Base-by-base conservation (phyloP, 2,113 vertebrate species). In the Rhizomys pruinosus region DNA sequence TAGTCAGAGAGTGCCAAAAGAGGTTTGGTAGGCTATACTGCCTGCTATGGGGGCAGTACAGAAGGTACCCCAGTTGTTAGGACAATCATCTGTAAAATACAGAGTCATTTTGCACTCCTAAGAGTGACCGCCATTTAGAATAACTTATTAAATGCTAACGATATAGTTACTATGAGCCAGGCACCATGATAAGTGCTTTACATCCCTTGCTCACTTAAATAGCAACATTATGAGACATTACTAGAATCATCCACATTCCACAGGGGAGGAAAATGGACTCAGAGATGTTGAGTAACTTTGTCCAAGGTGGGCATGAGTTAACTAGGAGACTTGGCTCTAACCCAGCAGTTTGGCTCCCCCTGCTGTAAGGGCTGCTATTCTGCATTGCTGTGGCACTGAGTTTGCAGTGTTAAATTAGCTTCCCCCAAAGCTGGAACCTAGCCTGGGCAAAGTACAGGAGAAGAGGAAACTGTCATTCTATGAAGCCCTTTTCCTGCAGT, bases 121-220 rank as follows among this genome's bases (percentile, higher is more conserved):
- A 78, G 64, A 59, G 52, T 39, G 27, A 69, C 32, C 13, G 44
- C 42, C 16, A 5, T 71, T 84, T 44, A 89, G 88, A 52, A 74
- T 91, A 66, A 87, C 59, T 84, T 61, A 39, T 81, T 81, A 84
- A 80, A n/a, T 72, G 63, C 52, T 68, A 34, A 71, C 74, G 68
- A 37, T n/a, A 8, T 63, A 92, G 89, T 92, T 72, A 61, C 66
- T 80, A 52, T n/a, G 34, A 39, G 29, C 27, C 73, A 69, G 61
- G 32, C 15, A 78, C n/a, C 59, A 32, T 55, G 91, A 32, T 44
- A 42, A 76, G 39, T 71, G 64, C 34, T 89, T 79, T 71, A 79
- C 47, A 64, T 34, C 22, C 29, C 22, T 16, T 69, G 69, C 32
- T 76, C 64, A 77, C 66, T 87, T 71, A 81, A 87, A 90, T 57